Percentiles rank a stretch among this genome's conserved stretches.
phyloP scores from a whole-genome alignment of 1,140 invertebrate species.

The Heliconius hermathena region DNA sequence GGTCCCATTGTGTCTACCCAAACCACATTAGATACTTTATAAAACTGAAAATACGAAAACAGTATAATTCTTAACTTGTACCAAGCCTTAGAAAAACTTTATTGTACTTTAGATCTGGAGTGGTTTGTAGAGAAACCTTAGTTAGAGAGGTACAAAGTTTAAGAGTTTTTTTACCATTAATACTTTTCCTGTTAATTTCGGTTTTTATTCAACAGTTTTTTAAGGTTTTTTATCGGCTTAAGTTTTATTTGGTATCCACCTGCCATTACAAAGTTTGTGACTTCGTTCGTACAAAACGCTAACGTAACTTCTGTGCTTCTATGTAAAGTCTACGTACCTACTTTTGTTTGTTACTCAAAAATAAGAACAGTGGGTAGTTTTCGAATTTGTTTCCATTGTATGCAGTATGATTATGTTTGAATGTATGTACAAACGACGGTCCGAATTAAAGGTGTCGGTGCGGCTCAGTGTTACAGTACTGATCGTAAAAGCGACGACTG shows the following conservation, averaged over 20 bases:
- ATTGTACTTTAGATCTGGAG: conserved; percentile 41
- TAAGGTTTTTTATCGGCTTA: conserved; percentile 32
- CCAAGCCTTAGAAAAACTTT: conserved; percentile 40
- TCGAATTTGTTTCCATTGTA: neutral
- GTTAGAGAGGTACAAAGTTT: conserved; percentile 46
- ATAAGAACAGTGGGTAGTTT: neutral
- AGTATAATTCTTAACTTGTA: conserved; percentile 43
- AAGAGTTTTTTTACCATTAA: conserved; percentile 38
- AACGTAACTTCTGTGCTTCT: conserved; percentile 12
- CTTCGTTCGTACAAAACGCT: conserved; percentile 24
- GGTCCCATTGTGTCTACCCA: neutral
- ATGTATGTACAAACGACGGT: too few species aligned
- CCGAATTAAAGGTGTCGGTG: too few species aligned
- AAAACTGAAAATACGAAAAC: neutral
- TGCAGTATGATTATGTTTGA: too few species aligned
- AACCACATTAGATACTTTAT: neutral
- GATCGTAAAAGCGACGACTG: too few species aligned
- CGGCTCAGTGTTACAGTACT: too few species aligned
- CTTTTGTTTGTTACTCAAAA: conserved; percentile 6
- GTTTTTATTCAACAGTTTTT: conserved; percentile 39
- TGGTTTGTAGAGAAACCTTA: conserved; percentile 49
- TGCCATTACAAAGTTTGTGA: conserved; percentile 17
- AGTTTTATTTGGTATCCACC: conserved; percentile 23
- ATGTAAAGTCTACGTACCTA: neutral
- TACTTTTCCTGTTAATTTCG: conserved; percentile 50